Percentiles rank a stretch among this genome's conserved stretches.
Evolutionary conservation across 2,113 vertebrate genomes (phyloP).

Genomic region (Thamnaconus septentrionalis): DNA sequence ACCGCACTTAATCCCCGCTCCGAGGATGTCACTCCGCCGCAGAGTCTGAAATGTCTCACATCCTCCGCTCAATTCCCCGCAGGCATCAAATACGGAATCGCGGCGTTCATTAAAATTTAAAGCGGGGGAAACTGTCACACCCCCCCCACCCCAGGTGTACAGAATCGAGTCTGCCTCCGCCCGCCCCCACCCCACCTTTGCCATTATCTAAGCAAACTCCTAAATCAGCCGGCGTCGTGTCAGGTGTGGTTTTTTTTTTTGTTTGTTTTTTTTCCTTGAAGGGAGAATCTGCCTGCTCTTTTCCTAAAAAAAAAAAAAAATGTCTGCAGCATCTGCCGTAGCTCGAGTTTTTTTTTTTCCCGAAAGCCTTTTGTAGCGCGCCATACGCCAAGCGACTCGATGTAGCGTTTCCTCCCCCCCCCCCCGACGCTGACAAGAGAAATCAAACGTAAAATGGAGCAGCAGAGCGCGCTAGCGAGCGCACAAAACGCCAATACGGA

Average conservation of each 20-base stretch:
- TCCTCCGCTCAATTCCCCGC: slow-evolving; percentile 1
- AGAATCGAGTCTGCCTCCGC: too few relatives aligned
- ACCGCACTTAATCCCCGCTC: slow-evolving; percentile 9
- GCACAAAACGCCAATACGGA: slow-evolving; percentile 35
- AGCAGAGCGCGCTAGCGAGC: slow-evolving; percentile 58
- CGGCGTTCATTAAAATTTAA: slow-evolving; percentile 39
- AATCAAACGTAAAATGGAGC: slow-evolving; percentile 73
- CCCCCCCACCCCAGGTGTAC: not conserved
- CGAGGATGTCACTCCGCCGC: slow-evolving; percentile 1
- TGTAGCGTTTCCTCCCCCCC: too few relatives aligned
- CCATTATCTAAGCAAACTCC: slow-evolving; percentile 35
- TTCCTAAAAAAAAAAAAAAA: slow-evolving; percentile 47
- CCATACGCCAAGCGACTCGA: slow-evolving; percentile 56
- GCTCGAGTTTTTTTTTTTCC: slow-evolving; percentile 64
- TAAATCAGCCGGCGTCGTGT: slow-evolving; percentile 45
- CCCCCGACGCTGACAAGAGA: slow-evolving; percentile 63
- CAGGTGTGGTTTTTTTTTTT: slow-evolving; percentile 7
- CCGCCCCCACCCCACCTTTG: too few relatives aligned
- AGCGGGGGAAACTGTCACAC: slow-evolving; percentile 20
- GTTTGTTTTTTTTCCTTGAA: slow-evolving; percentile 39
- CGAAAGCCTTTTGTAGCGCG: slow-evolving; percentile 57
- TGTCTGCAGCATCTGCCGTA: slow-evolving; percentile 61
- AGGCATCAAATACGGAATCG: slow-evolving; percentile 32
- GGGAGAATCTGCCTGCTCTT: slow-evolving; percentile 48
- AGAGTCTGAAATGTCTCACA: slow-evolving; percentile 19